Base-by-base conservation (phyloP, 2,797 vertebrate genomes). In the Enteromius anoplus region DNA sequence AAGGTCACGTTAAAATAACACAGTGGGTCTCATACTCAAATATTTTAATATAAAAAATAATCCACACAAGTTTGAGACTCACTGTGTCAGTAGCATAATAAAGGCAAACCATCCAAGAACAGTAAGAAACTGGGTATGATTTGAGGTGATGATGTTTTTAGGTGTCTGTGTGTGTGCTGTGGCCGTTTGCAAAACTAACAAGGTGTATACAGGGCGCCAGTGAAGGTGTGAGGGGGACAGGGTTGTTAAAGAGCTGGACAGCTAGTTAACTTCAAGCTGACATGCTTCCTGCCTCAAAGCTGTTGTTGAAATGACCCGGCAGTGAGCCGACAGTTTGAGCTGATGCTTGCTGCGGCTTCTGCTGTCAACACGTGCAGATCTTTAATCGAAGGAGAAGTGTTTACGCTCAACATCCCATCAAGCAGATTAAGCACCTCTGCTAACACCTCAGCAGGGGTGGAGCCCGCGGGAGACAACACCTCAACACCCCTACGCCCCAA, bases 281-380 rank as follows among this genome's bases (percentile, higher is more conserved):
- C 91, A 87, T 69, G 91, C 89, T 94, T 95, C 93, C 93, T 93
- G 93, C 87, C 90, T 92, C 87, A 72, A 91, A 93, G 92, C 92
- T 93, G 92, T 90, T 93, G 92, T 87, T 90, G 91, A 94, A 91
- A 91, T 93, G 87, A 89, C 91, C 92, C 92, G 91, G 92, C 85
- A 21, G 87, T 80, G 88, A 88, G 84, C n/a, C 84, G 82, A 90
- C 89, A 85, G 83, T 90, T 88, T 53, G 81, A 88, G 89, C 86
- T 81, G 82, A 29, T 11, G 73, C 88, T 81, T 19, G 37, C 34
- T 86, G 88, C 65, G 68, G 85, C 90, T 93, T 93, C 84, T 75
- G 87, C 84, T 10, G 5, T 80, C 37, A 11, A 90, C 85, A 89
- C n/a, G 11, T 72, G 3, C 80, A 68, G 58, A n/a, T 86, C 88